Percentiles rank a stretch among this genome's conserved stretches.
Evolutionary conservation across 2,113 vertebrate species (phyloP).

Genomic region (Rhinoptilus africanus): DNA sequence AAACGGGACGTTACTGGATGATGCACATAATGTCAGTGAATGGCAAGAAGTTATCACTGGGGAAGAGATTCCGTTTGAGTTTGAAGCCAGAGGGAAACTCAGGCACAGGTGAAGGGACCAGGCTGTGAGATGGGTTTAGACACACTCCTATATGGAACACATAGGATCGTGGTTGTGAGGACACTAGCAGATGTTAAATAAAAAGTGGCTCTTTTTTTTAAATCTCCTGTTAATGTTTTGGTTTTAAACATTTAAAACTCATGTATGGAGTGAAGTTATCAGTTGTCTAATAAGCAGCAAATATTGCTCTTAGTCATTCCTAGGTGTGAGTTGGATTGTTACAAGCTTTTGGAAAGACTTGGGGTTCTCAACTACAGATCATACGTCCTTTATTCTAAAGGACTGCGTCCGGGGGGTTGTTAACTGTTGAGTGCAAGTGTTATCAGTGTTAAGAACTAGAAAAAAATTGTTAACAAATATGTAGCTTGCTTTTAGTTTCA

Average conservation of each 20-base stretch:
- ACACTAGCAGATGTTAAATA: not conserved
- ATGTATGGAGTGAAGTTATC: not conserved
- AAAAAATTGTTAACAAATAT: not conserved
- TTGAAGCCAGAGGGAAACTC: conserved; percentile 93
- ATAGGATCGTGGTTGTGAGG: not conserved
- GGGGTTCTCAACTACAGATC: not conserved
- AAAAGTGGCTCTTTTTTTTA: not conserved
- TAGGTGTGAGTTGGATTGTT: not conserved
- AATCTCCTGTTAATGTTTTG: not conserved
- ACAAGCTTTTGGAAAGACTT: not conserved
- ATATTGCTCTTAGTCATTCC: not conserved
- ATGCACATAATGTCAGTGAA: conserved; percentile 89
- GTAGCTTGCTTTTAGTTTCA: not conserved
- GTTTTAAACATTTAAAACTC: not conserved
- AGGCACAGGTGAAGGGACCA: conserved; percentile 85
- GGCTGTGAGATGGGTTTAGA: not conserved
- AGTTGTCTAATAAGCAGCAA: not conserved
- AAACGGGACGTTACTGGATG: conserved; percentile 80
- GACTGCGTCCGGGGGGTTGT: rapidly evolving
- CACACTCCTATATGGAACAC: rapidly evolving
- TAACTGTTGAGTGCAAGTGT: not conserved
- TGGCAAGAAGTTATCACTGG: conserved; percentile 94
- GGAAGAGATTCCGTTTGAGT: conserved; percentile 94
- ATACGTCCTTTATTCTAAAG: not conserved
- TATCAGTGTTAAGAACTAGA: not conserved